Evolutionary conservation across 2,113 vertebrate genomes (phyloP).

Genomic region (Halichoeres trimaculatus): DNA sequence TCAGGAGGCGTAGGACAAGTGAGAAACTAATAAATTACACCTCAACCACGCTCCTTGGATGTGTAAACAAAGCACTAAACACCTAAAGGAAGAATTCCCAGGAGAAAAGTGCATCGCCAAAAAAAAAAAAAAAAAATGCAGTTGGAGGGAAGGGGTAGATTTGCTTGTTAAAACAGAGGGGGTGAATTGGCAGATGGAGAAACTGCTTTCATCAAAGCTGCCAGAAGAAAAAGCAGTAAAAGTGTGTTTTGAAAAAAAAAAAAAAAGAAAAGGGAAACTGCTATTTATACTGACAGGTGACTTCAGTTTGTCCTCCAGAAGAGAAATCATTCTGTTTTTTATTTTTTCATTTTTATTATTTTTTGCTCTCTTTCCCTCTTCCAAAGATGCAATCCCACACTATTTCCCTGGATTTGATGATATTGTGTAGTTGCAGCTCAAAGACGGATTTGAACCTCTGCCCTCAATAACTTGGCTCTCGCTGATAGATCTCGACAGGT

Average conservation of each 20-base stretch:
- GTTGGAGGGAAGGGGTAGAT: not conserved
- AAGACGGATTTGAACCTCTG: constrained; percentile 34
- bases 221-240: not conserved
- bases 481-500: constrained; percentile 6
- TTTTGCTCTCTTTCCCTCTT: not conserved
- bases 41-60: not conserved
- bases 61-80: not conserved
- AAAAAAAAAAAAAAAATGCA: not conserved
- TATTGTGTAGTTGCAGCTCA: constrained; percentile 18
- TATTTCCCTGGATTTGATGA: constrained; percentile 15
- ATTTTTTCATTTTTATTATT: not conserved
- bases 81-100: not conserved
- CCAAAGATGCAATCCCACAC: not conserved
- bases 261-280: too few species aligned
- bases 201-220: not conserved
- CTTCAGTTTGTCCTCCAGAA: not conserved
- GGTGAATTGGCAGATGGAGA: not conserved
- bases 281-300: constrained; percentile 1
- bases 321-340: not conserved
- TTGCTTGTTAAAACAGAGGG: not conserved
- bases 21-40: constrained; percentile 1
- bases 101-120: not conserved
- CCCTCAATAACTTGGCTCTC: constrained; percentile 34
- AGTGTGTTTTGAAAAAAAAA: constrained; percentile 3
- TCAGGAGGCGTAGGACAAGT: constrained; percentile 1